Evolutionary conservation across 2,888 invertebrate genomes (phyloP).

Genomic region (Heliconius ethilla): DNA sequence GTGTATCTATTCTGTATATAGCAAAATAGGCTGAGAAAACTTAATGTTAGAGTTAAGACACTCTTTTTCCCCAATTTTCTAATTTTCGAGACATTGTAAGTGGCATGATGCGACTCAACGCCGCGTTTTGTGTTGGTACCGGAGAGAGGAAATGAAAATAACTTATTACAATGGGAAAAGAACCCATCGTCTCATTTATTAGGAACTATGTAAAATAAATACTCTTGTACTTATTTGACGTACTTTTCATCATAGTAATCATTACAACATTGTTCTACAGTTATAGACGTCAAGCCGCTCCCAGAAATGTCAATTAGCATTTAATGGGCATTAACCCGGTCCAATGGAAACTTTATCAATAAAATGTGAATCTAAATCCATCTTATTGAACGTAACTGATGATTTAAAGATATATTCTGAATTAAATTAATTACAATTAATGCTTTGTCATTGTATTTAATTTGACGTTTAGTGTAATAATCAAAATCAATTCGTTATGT

Average conservation of each 20-base stretch:
- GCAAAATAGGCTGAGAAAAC: too few relatives aligned
- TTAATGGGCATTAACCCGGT: neutral
- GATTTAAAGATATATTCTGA: neutral
- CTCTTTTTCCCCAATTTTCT: too few relatives aligned
- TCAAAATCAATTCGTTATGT: neutral
- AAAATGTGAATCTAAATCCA: neutral
- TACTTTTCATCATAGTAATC: neutral
- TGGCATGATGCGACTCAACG: too few relatives aligned
- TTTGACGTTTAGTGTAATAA: neutral
- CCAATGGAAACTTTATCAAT: neutral
- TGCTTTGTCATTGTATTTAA: neutral
- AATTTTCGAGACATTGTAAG: too few relatives aligned
- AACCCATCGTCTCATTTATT: too few relatives aligned
- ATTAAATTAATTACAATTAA: neutral
- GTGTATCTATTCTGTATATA: too few relatives aligned
- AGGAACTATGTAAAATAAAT: neutral
- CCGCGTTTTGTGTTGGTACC: too few relatives aligned
- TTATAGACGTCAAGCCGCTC: neutral
- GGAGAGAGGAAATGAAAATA: too few relatives aligned
- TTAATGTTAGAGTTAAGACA: too few relatives aligned
- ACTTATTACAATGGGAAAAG: too few relatives aligned
- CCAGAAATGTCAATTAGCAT: neutral
- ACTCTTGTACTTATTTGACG: neutral
- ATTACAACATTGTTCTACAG: neutral
- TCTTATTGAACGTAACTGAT: neutral